Conservation (phyloP, 2,113 vertebrate genomes). For the Onychorhynchus coronatus region DNA sequence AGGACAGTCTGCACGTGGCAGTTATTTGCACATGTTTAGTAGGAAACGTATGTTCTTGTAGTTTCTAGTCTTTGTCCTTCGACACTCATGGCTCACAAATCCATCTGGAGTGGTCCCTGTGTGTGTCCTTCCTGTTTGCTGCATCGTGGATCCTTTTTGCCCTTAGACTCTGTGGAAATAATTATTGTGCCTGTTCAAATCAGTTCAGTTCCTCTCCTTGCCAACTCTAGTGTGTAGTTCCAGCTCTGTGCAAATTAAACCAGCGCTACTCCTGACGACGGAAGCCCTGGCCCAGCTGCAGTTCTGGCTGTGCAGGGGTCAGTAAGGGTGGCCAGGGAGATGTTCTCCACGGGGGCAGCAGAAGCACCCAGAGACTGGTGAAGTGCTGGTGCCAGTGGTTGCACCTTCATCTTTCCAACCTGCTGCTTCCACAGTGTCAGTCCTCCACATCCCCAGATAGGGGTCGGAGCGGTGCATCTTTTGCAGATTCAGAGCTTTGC, state of each 20-base stretch:
- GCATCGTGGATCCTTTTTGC: background rate
- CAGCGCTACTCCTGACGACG: rapidly evolving
- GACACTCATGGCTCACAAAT: background rate
- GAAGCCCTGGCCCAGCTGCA: background rate
- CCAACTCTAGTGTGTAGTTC: background rate
- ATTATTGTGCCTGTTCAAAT: background rate
- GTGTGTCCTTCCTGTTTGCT: background rate
- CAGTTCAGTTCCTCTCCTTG: background rate
- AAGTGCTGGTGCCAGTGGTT: background rate
- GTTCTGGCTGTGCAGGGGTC: background rate
- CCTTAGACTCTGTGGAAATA: background rate
- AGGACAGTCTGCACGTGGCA: background rate
- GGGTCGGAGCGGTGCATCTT: background rate
- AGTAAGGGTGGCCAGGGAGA: background rate
- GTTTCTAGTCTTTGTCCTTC: background rate
- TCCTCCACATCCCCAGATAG: too few relatives aligned
- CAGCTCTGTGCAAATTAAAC: background rate
- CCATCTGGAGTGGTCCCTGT: background rate
- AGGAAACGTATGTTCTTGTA: background rate
- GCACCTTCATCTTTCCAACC: rapidly evolving
- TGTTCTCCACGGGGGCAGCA: background rate
- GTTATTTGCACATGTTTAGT: background rate
- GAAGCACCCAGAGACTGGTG: background rate
- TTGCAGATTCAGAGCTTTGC: background rate
- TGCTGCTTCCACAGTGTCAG: rapidly evolving